Percentiles rank a stretch among this genome's conserved stretches.
These are phyloP conservation scores for Copsychus sechellarum DNA, from an alignment of 2,113 vertebrate genomes.

Conservation along the genomic window DNA sequence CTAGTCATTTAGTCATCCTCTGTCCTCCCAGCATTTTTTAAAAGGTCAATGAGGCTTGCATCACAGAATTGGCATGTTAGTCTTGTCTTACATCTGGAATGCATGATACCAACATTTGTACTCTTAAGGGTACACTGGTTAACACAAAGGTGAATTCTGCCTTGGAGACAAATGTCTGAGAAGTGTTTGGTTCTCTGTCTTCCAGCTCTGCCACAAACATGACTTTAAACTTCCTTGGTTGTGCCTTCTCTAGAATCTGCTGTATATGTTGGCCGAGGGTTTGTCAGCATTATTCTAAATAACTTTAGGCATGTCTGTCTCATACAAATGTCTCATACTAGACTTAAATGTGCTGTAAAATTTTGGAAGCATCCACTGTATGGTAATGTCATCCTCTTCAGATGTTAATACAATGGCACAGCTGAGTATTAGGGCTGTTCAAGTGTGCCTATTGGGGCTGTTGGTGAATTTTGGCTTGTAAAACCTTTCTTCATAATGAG, in stretches of 20 bases:
- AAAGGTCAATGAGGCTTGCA: background rate
- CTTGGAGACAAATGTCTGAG: background rate
- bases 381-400: background rate
- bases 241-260: background rate
- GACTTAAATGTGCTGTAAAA: background rate
- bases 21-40: background rate
- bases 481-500: background rate
- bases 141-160: background rate
- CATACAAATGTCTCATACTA: background rate
- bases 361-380: background rate
- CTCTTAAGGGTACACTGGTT: background rate
- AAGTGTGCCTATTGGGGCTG: background rate
- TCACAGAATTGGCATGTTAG: background rate
- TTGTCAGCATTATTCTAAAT: background rate
- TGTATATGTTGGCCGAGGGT: rapidly evolving
- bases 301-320: background rate
- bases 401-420: background rate
- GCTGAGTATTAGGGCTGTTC: rapidly evolving
- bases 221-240: background rate
- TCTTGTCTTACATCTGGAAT: slow-evolving; percentile 14
- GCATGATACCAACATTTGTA: background rate
- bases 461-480: background rate
- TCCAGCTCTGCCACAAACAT: background rate
- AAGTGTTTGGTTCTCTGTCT: background rate
- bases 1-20: background rate